These are phyloP conservation scores for Xanthorhoe spadicearia DNA, from an alignment of 2,888 invertebrate genomes.

Conservation along the genomic window DNA sequence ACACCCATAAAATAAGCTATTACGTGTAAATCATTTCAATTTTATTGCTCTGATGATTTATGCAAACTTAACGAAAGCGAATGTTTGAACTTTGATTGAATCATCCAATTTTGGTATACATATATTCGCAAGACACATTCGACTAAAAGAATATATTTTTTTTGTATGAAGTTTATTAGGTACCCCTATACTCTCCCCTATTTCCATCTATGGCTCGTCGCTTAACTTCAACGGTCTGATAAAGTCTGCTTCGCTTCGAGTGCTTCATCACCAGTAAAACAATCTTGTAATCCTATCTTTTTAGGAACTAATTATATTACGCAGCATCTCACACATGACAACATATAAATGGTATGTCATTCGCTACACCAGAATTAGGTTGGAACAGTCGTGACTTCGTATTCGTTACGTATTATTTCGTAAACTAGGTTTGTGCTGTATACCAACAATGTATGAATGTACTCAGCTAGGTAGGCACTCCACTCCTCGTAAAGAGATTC, in stretches of 20 bases:
- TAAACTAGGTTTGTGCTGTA: slow-evolving; percentile 46
- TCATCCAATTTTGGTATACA: not conserved
- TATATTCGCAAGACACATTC: not conserved
- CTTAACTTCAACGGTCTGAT: too few species aligned
- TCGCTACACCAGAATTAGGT: slow-evolving; percentile 50
- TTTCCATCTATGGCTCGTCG: too few species aligned
- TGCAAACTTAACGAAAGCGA: slow-evolving; percentile 10
- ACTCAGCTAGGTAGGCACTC: not conserved
- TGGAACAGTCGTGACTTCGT: slow-evolving; percentile 61
- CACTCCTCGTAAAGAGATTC: slow-evolving; percentile 28
- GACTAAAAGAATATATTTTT: too few species aligned
- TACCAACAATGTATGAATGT: slow-evolving; percentile 36
- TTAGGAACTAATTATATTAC: not conserved
- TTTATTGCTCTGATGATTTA: slow-evolving; percentile 3
- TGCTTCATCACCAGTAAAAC: too few species aligned
- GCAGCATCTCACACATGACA: not conserved
- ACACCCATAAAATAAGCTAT: not conserved
- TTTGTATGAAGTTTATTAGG: too few species aligned
- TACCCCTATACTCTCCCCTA: too few species aligned
- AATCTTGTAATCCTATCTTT: too few species aligned
- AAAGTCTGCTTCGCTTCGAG: too few species aligned
- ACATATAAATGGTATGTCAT: not conserved
- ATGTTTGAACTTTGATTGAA: not conserved
- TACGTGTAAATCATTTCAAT: not conserved
- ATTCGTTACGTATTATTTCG: slow-evolving; percentile 45